These are phyloP conservation scores for Ladona fulva DNA, from an alignment of 1,140 invertebrate genomes.

Conservation along the genomic window DNA sequence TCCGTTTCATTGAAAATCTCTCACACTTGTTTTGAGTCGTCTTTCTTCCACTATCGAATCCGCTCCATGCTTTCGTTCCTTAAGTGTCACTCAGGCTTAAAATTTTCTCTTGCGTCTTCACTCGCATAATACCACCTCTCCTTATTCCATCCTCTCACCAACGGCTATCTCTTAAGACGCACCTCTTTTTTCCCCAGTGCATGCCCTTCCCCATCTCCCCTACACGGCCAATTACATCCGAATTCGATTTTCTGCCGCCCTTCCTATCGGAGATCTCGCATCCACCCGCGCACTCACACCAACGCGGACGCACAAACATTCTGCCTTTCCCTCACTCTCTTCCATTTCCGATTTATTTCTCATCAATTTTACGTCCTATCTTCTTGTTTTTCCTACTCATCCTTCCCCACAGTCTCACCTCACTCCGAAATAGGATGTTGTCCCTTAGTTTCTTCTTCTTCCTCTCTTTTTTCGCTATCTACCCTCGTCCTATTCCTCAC, in stretches of 20 bases:
- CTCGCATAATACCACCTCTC: no score
- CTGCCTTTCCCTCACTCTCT: background rate
- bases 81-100: no score
- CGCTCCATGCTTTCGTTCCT: no score
- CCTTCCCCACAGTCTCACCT: background rate
- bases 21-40: no score
- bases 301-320: background rate
- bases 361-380: conserved; percentile 3
- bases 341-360: background rate
- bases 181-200: background rate
- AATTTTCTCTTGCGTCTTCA: no score
- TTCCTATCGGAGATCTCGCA: background rate
- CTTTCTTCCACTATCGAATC: no score
- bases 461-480: conserved; percentile 1
- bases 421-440: background rate
- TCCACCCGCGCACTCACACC: background rate
- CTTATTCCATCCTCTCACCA: no score
- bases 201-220: background rate
- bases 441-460: background rate
- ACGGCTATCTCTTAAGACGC: background rate
- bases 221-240: background rate
- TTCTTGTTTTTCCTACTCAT: conserved; percentile 10
- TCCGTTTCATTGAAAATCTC: no score
- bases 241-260: background rate
- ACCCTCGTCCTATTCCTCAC: background rate